These are phyloP conservation scores for Gambelia wislizenii DNA, from an alignment of 2,797 vertebrate genomes.

Conservation along the genomic window DNA sequence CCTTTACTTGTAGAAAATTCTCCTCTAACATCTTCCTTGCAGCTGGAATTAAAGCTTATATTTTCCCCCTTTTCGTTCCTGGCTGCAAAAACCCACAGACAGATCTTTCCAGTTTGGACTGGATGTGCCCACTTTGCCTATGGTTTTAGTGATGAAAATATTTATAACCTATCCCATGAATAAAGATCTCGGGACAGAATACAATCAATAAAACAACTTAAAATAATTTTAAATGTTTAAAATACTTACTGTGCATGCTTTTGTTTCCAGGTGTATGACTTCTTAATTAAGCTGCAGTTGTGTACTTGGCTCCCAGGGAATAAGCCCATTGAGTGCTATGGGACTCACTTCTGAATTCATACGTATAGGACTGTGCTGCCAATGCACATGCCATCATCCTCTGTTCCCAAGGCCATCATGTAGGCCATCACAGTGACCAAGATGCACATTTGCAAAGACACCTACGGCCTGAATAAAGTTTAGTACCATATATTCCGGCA, in stretches of 20 bases:
- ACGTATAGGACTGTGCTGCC: neutral
- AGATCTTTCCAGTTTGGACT: neutral
- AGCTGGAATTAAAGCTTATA: neutral
- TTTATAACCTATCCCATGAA: neutral
- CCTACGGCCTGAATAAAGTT: neutral
- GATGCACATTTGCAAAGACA: neutral
- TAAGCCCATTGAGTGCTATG: neutral
- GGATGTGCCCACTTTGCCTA: neutral
- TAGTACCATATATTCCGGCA: too few relatives aligned
- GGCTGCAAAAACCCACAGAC: neutral
- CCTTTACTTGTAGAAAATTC: neutral
- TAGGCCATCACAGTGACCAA: neutral
- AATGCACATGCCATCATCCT: neutral
- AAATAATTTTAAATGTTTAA: neutral
- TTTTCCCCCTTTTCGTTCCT: neutral
- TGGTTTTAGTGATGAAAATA: neutral
- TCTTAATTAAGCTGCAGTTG: neutral
- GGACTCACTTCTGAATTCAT: too few relatives aligned
- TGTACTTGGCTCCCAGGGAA: too few relatives aligned
- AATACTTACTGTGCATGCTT: neutral
- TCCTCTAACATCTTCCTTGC: neutral
- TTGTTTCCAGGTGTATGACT: neutral
- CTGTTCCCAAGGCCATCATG: neutral
- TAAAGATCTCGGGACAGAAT: neutral
- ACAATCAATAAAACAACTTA: neutral